A percentile compares a stretch with the other conserved stretches of the same genome.
phyloP scores from a whole-genome alignment of 2,797 vertebrate genomes.

The Channa striata region DNA sequence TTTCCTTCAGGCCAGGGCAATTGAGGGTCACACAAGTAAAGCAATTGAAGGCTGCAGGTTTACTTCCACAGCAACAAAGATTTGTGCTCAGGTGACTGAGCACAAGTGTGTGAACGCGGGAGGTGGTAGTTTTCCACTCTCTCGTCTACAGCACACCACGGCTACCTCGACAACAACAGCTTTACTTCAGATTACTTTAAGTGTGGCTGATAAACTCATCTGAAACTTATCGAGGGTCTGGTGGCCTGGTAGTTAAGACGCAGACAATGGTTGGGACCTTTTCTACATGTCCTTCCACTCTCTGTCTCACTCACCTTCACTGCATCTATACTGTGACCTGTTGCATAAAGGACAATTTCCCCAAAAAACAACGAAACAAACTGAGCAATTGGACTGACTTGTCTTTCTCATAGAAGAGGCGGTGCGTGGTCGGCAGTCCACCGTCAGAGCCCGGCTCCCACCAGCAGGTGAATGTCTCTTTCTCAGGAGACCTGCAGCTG shows the following conservation, averaged over 20 bases:
- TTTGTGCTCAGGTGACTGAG: conserved; percentile 34
- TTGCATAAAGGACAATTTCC: neutral
- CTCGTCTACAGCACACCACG: neutral
- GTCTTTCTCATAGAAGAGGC: conserved; percentile 88
- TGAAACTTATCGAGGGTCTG: conserved; percentile 13
- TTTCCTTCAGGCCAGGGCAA: neutral
- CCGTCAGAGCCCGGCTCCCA: conserved; percentile 90
- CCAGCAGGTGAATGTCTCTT: conserved; percentile 94
- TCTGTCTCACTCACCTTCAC: neutral
- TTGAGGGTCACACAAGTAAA: conserved; percentile 32
- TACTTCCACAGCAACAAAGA: conserved; percentile 48
- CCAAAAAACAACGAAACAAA: neutral
- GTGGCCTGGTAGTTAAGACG: neutral
- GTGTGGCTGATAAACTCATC: conserved; percentile 8
- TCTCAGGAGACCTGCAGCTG: conserved; percentile 90
- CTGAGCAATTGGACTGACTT: conserved; percentile 74
- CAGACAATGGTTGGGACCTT: neutral
- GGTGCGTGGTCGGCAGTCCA: conserved; percentile 87
- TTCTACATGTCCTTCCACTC: neutral
- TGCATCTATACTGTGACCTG: neutral
- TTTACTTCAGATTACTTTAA: conserved; percentile 4
- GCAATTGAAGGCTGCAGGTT: conserved; percentile 9
- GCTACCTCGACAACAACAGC: conserved; percentile 6
- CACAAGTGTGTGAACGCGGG: conserved; percentile 26
- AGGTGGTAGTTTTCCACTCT: conserved; percentile 60